These are phyloP conservation scores for Drosophila takahashii DNA, from an alignment of 1,140 invertebrate species.

Conservation along the genomic window DNA sequence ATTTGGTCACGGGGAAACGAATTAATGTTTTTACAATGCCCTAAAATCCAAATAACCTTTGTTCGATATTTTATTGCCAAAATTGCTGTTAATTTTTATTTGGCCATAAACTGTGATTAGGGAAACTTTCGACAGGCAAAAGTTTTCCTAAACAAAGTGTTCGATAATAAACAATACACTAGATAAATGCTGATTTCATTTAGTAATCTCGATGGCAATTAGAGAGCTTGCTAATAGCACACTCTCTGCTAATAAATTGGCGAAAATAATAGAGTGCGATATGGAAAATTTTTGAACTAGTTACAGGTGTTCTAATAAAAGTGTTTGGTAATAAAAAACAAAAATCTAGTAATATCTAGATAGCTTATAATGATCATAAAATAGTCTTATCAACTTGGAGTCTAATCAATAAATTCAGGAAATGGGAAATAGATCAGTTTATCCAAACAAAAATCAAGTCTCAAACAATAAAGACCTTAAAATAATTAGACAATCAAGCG, in stretches of 20 bases:
- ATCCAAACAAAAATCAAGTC: background rate
- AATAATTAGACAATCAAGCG: slow-evolving; percentile 4
- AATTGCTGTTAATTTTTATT: background rate
- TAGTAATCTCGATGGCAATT: background rate
- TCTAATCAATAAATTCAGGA: no score
- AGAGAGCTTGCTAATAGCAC: background rate
- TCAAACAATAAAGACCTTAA: slow-evolving; percentile 15
- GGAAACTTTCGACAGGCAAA: slow-evolving; percentile 1
- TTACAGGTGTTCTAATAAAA: background rate
- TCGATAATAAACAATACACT: background rate
- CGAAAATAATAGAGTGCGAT: background rate
- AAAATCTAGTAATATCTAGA: no score
- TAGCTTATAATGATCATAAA: no score
- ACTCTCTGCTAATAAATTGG: background rate
- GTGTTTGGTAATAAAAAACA: no score
- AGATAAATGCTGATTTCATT: background rate
- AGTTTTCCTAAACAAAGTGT: background rate
- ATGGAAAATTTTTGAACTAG: background rate
- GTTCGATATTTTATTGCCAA: background rate
- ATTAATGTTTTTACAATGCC: background rate
- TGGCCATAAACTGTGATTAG: background rate
- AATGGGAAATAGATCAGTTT: no score
- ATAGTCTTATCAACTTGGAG: no score
- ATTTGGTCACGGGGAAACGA: background rate
- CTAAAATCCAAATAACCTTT: background rate